These are phyloP conservation scores for Diploptera punctata DNA, from an alignment of 2,888 invertebrate genomes.

Conservation along the genomic window DNA sequence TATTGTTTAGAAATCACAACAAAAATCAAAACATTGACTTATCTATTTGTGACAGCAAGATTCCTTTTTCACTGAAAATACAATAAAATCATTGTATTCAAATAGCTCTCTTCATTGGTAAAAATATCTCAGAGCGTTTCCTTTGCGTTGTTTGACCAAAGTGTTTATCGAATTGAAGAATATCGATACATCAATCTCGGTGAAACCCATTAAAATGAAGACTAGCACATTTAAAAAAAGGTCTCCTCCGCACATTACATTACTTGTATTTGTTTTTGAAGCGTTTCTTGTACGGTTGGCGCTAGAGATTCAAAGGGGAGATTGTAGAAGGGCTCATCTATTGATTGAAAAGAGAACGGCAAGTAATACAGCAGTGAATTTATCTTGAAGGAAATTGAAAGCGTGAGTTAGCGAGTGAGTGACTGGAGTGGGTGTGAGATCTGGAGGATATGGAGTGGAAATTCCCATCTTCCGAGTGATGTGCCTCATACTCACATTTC, in stretches of 20 bases:
- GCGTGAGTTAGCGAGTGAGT: slow-evolving; percentile 16
- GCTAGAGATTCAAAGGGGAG: slow-evolving; percentile 15
- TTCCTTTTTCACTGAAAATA: not conserved
- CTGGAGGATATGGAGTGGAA: not conserved
- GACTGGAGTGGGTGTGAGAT: slow-evolving; percentile 18
- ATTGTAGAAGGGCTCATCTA: slow-evolving; percentile 20
- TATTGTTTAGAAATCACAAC: not conserved
- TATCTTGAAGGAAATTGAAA: slow-evolving; percentile 24
- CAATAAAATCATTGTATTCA: slow-evolving; percentile 1
- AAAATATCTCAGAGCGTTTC: not conserved
- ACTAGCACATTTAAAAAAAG: not conserved
- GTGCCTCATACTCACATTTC: too few species aligned
- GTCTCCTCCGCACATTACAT: not conserved
- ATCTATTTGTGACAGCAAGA: not conserved
- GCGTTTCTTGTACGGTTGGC: not conserved
- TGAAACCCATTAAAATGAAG: slow-evolving; percentile 12
- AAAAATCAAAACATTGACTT: not conserved
- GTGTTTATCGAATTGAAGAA: not conserved
- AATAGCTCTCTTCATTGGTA: not conserved
- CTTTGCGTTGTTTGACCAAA: slow-evolving; percentile 1
- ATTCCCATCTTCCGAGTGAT: not conserved
- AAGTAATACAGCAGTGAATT: slow-evolving; percentile 21
- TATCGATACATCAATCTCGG: slow-evolving; percentile 8
- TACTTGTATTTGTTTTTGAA: slow-evolving; percentile 17
- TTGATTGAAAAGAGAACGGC: slow-evolving; percentile 18